A percentile compares a stretch with the other conserved stretches of the same genome.
Evolutionary conservation across 2,113 vertebrate species (phyloP).

Genomic region (Uropsilus gracilis): DNA sequence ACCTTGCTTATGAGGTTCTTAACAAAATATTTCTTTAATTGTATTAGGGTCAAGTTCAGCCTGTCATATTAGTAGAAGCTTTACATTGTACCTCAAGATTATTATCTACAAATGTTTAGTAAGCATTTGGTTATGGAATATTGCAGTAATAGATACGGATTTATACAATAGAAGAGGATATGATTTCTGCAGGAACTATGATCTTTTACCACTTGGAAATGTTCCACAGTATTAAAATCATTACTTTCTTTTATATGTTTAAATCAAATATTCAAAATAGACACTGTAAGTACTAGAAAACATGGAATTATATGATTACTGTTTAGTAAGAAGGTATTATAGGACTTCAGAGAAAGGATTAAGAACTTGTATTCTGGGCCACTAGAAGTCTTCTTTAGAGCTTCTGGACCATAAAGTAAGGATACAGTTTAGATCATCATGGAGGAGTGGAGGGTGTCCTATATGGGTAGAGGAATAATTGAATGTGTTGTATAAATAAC

Average conservation of each 20-base stretch:
- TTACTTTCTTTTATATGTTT: slow-evolving; percentile 13
- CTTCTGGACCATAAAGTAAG: slow-evolving; percentile 12
- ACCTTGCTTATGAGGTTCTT: background rate
- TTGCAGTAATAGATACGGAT: background rate
- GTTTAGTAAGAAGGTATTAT: background rate
- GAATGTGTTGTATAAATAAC: background rate
- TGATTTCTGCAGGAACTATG: background rate
- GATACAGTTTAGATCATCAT: background rate
- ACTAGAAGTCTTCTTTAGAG: background rate
- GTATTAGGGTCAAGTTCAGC: background rate
- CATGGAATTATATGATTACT: background rate
- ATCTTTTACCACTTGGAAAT: background rate
- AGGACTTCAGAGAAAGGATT: slow-evolving; percentile 1
- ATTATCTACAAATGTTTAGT: background rate
- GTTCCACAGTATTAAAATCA: background rate
- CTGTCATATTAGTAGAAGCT: background rate
- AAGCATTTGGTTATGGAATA: background rate
- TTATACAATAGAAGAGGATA: background rate
- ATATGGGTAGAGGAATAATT: background rate
- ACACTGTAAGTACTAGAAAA: background rate
- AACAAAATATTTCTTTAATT: background rate
- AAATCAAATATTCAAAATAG: background rate
- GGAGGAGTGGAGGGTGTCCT: background rate
- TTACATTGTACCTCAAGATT: slow-evolving; percentile 21
- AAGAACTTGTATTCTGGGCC: background rate